Evolutionary conservation across 2,797 vertebrate species (phyloP).

Genomic region (Merluccius polli): DNA sequence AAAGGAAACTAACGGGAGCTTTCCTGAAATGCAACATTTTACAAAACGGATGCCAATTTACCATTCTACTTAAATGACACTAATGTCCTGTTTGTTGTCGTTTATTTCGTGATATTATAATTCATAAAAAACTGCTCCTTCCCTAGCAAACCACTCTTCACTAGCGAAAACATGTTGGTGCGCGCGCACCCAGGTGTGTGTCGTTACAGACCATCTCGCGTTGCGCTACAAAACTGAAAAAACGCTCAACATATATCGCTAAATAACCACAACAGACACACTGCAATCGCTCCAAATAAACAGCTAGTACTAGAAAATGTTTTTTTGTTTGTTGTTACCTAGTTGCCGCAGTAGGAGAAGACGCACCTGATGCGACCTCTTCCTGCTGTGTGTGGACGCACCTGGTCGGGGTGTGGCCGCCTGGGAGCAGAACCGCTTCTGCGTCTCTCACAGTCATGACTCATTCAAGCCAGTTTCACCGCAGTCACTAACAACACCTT

Average conservation of each 20-base stretch:
- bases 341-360: background rate
- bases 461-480: too few species aligned
- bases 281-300: too few species aligned
- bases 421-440: background rate
- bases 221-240: background rate
- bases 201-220: background rate
- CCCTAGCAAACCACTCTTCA: background rate
- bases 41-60: background rate
- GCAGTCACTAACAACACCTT: too few species aligned
- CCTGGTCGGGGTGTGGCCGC: background rate
- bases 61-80: background rate
- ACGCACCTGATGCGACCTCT: background rate
- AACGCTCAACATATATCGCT: background rate
- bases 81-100: background rate
- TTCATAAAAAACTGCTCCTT: background rate
- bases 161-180: background rate
- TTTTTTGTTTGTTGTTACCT: background rate
- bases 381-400: background rate
- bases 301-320: too few species aligned
- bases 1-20: background rate
- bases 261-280: too few species aligned
- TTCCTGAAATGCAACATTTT: background rate
- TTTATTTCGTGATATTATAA: background rate
- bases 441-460: too few species aligned
- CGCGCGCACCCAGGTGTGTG: background rate